These are phyloP conservation scores for Pachypanchax playfairii DNA, from an alignment of 2,113 vertebrate genomes.

Conservation along the genomic window DNA sequence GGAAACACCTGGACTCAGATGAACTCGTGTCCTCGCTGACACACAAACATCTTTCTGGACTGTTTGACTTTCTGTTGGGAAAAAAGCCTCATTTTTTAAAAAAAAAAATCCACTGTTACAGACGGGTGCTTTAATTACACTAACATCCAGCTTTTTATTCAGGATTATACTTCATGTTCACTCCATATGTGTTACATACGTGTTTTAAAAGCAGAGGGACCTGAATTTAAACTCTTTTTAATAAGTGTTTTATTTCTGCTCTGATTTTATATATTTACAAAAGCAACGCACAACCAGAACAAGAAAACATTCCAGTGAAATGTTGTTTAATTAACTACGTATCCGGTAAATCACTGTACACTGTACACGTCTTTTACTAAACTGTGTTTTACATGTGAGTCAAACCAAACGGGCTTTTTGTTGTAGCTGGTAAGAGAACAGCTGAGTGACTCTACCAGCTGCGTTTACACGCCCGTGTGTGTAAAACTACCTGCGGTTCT, in stretches of 20 bases:
- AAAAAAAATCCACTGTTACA: constrained; percentile 15
- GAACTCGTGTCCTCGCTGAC: background rate
- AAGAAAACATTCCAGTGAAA: background rate
- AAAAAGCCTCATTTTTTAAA: constrained; percentile 38
- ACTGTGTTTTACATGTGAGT: background rate
- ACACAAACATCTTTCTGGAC: constrained; percentile 12
- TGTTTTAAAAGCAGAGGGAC: background rate
- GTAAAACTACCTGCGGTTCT: constrained; percentile 2
- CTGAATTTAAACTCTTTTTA: constrained; percentile 2
- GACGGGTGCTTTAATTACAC: constrained; percentile 11
- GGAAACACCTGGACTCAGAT: constrained; percentile 11
- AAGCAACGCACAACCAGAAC: background rate
- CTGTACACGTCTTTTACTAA: background rate
- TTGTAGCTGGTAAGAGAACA: too few species aligned
- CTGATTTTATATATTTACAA: background rate
- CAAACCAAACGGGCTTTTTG: background rate
- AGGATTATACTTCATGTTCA: constrained; percentile 13
- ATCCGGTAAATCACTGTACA: too few species aligned
- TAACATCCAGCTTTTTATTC: constrained; percentile 4
- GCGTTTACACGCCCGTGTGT: background rate
- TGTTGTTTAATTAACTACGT: background rate
- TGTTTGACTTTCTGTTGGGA: constrained; percentile 18
- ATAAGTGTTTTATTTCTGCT: constrained; percentile 2
- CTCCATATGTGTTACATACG: too few species aligned
- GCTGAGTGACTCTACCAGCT: constrained; percentile 15